These are phyloP conservation scores for Zelleria hepariella DNA, from an alignment of 2,888 invertebrate genomes.

Conservation along the genomic window DNA sequence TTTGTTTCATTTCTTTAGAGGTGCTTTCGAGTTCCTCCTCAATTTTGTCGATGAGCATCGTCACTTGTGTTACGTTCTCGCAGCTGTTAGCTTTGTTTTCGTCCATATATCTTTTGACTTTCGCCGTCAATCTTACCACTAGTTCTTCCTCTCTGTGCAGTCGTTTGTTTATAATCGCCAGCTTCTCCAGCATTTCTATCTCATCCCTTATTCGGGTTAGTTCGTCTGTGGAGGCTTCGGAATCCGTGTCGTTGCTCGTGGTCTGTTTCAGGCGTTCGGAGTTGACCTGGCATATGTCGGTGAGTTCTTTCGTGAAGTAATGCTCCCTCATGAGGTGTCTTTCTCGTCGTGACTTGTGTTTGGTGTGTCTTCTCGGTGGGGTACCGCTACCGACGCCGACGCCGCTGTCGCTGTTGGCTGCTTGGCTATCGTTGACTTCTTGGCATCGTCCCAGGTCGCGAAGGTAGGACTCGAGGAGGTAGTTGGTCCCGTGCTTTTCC, in stretches of 20 bases:
- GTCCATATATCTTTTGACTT: slow-evolving; percentile 73
- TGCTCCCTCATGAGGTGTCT: slow-evolving; percentile 68
- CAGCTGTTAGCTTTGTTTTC: slow-evolving; percentile 65
- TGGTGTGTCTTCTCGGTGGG: slow-evolving; percentile 64
- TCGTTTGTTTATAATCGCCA: slow-evolving; percentile 80
- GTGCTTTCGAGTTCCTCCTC: slow-evolving; percentile 65
- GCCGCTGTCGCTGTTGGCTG: slow-evolving; percentile 80
- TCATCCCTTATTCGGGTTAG: slow-evolving; percentile 74
- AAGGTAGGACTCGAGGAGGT: slow-evolving; percentile 83
- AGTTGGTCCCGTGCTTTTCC: slow-evolving; percentile 84
- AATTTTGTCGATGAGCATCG: slow-evolving; percentile 61
- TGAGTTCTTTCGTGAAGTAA: slow-evolving; percentile 68
- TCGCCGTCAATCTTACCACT: slow-evolving; percentile 76
- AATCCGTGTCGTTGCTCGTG: slow-evolving; percentile 58
- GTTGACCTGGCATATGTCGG: slow-evolving; percentile 66
- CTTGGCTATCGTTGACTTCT: slow-evolving; percentile 68
- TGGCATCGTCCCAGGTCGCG: slow-evolving; percentile 55
- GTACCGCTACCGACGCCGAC: slow-evolving; percentile 78
- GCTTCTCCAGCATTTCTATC: slow-evolving; percentile 80
- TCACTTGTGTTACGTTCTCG: slow-evolving; percentile 61
- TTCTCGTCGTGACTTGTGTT: slow-evolving; percentile 68
- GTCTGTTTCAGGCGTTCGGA: slow-evolving; percentile 58
- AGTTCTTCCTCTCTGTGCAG: slow-evolving; percentile 81
- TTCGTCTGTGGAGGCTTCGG: slow-evolving; percentile 64
- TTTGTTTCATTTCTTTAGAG: slow-evolving; percentile 66